A percentile compares a stretch with the other conserved stretches of the same genome.
phyloP scores from a whole-genome alignment of 2,113 vertebrate genomes.

The Cynocephalus volans region DNA sequence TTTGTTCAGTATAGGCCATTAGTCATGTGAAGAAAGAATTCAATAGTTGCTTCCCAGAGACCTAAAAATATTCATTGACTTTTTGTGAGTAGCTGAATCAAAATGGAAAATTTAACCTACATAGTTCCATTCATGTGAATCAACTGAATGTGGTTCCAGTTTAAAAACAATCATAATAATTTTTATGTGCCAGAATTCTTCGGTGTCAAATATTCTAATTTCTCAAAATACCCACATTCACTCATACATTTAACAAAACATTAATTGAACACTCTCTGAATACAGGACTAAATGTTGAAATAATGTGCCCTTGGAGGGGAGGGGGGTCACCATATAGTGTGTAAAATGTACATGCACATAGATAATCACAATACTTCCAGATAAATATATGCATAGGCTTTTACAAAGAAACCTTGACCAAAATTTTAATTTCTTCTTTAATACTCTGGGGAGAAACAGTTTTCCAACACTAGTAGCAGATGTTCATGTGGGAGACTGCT shows the following conservation, averaged over 20 bases:
- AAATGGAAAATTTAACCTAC: conserved; percentile 6
- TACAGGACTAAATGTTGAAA: neutral
- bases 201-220: neutral
- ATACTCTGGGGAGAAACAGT: neutral
- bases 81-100: conserved; percentile 23
- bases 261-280: neutral
- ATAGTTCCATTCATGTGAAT: neutral
- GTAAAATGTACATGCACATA: neutral
- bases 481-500: neutral
- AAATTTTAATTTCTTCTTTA: neutral
- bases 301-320: neutral
- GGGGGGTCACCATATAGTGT: neutral
- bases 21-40: conserved; percentile 8
- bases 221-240: conserved; percentile 11
- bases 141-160: neutral
- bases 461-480: neutral
- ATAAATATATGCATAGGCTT: neutral
- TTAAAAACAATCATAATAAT: conserved; percentile 2
- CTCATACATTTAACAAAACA: neutral
- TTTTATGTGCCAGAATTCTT: neutral
- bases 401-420: neutral
- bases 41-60: neutral
- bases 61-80: conserved; percentile 20
- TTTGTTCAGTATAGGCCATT: neutral
- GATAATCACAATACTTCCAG: neutral